Base-by-base conservation (phyloP, 2,888 invertebrate species). In the Lepeophtheirus nordmannii region DNA sequence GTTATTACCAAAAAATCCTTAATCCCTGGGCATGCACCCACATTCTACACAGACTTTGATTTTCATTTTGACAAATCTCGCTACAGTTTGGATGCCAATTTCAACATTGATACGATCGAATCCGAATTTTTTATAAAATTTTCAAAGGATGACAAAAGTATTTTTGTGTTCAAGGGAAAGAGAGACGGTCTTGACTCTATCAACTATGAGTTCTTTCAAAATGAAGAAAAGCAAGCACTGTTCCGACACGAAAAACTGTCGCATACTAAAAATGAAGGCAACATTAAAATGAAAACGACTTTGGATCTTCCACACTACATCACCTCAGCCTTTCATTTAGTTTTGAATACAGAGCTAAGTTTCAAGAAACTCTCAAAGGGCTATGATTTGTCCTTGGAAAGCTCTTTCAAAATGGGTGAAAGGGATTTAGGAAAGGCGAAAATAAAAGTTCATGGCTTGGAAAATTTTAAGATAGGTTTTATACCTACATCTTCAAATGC, bases 1-100 rank as follows among this genome's bases (percentile, higher is more conserved):
- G 53, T 46, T 17, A 46, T 46, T 17, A 17, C 17, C 2, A 14
- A 17, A 46, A 17, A 46, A 17, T 46, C 53, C 8, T 30, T 30
- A 30, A 5, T 7, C 7, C 53, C 53, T 14, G 53, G 17, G 8
- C 5, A 5, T 3, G 2, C 53, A 46, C 53, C 53, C 14, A 46
- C 17, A 3, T 46, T 5, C 17, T 46, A 46, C 53, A 46, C 53
- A 46, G 53, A 46, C 53, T 46, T 46, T 46, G 53, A 46, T 17
- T 46, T 46, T 46, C 53, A 46, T 17, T 46, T 46, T 8, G 17
- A 46, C 53, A 46, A 46, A 46, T 46, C 53, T 46, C 53, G 53
- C 14, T 46, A 46, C 53, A 46, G 53, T 8, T 46, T 46, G 8
- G 53, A 46, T 8, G 53, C 53, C 53, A 46, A 46, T 17, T 46